Conservation (phyloP, 2,888 invertebrate species). For the Plebejus argus region DNA sequence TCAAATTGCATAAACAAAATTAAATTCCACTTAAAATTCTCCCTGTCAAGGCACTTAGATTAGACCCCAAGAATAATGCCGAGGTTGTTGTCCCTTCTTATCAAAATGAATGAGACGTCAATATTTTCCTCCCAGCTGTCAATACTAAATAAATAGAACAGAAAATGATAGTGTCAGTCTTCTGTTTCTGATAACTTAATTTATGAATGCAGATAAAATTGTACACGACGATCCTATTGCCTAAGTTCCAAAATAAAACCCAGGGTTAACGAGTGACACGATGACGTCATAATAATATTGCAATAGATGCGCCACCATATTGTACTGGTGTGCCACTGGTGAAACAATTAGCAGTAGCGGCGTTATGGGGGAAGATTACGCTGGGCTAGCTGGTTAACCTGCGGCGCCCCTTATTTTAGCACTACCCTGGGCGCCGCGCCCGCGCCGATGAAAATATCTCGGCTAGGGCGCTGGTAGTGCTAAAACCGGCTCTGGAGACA, state of each 20-base stretch:
- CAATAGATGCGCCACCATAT: too few relatives aligned
- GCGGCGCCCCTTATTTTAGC: too few relatives aligned
- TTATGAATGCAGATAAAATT: constrained; percentile 8
- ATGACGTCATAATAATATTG: too few relatives aligned
- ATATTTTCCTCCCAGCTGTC: constrained; percentile 4
- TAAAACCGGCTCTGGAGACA: too few relatives aligned
- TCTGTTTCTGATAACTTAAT: constrained; percentile 18
- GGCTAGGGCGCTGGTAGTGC: too few relatives aligned
- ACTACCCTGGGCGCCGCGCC: too few relatives aligned
- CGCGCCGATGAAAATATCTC: too few relatives aligned
- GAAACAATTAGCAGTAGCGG: too few relatives aligned
- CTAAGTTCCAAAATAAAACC: not conserved
- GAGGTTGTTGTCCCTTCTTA: constrained; percentile 25
- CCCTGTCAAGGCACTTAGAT: not conserved
- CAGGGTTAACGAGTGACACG: too few relatives aligned
- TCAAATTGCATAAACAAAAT: not conserved
- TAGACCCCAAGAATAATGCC: constrained; percentile 3
- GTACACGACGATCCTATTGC: not conserved
- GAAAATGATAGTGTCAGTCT: constrained; percentile 18
- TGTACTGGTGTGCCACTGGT: too few relatives aligned
- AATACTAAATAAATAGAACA: constrained; percentile 16
- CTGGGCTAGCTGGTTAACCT: too few relatives aligned
- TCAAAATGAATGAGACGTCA: constrained; percentile 19
- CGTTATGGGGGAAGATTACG: too few relatives aligned
- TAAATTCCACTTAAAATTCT: not conserved